A percentile compares a stretch with the other conserved stretches of the same genome.
phyloP scores from a whole-genome alignment of 1,140 invertebrate species.

The Drosophila nebulosa region DNA sequence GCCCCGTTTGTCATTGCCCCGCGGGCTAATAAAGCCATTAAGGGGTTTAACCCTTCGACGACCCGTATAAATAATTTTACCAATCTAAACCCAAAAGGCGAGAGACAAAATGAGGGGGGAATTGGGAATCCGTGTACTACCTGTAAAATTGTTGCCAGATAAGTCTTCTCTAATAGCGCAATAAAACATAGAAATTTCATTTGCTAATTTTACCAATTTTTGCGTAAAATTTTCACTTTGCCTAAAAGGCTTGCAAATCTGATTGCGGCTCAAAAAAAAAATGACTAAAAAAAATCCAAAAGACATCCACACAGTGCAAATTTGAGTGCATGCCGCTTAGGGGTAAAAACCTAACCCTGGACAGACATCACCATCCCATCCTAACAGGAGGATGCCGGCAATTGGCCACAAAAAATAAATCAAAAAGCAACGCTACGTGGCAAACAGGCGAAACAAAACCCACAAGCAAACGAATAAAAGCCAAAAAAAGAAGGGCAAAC shows the following conservation, averaged over 20 bases:
- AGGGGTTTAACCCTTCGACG: constrained; percentile 64
- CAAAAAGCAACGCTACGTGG: constrained; percentile 39
- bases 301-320: constrained; percentile 15
- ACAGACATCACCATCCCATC: background rate
- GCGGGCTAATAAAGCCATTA: constrained; percentile 74
- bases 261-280: constrained; percentile 13
- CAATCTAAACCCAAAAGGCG: constrained; percentile 8
- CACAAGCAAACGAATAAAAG: constrained; percentile 23
- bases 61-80: constrained; percentile 67
- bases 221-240: constrained; percentile 35
- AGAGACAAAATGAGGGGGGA: constrained; percentile 2
- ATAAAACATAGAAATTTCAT: constrained; percentile 45
- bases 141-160: constrained; percentile 42
- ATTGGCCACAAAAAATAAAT: constrained; percentile 61
- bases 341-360: constrained; percentile 14
- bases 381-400: constrained; percentile 7
- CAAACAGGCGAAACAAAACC: constrained; percentile 36
- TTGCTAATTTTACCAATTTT: constrained; percentile 47
- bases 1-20: constrained; percentile 58
- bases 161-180: constrained; percentile 43
- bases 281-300: background rate
- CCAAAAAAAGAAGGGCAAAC: constrained; percentile 16
- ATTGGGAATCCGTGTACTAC: constrained; percentile 7
- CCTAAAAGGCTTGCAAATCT: constrained; percentile 48
- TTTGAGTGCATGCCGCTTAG: constrained; percentile 27